Percentiles rank a stretch among this genome's conserved stretches.
Evolutionary conservation across 2,797 vertebrate genomes (phyloP).

Genomic region (Furcifer pardalis): DNA sequence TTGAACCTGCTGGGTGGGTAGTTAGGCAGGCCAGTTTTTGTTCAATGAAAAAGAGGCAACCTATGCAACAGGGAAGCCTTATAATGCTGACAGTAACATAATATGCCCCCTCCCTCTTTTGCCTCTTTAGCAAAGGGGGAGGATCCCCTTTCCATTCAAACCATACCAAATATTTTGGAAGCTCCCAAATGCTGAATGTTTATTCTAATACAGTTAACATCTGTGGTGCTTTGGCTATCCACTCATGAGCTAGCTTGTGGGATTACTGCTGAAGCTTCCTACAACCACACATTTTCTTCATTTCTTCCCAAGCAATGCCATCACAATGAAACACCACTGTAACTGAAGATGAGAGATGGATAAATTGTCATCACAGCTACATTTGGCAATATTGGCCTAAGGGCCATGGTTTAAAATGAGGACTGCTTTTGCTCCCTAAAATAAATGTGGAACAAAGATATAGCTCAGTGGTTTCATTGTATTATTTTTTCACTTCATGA

Average conservation of each 20-base stretch:
- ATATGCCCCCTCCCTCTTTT: no score
- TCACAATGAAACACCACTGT: slow-evolving; percentile 15
- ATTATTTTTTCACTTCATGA: no score
- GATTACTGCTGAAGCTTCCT: background rate
- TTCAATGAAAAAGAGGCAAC: no score
- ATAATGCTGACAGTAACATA: no score
- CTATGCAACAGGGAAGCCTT: no score
- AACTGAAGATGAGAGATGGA: background rate
- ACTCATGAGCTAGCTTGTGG: background rate
- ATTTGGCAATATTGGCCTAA: slow-evolving; percentile 6
- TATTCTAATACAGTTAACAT: slow-evolving; percentile 30
- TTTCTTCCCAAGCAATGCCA: slow-evolving; percentile 30
- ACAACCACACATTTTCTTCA: background rate
- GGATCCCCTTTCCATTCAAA: no score
- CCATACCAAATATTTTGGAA: no score
- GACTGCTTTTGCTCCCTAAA: slow-evolving; percentile 20
- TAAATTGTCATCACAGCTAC: slow-evolving; percentile 25
- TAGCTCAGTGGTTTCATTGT: background rate
- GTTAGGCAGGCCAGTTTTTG: no score
- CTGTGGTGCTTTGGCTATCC: background rate
- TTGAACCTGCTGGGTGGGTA: no score
- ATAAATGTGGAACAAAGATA: slow-evolving; percentile 1
- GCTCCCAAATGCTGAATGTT: slow-evolving; percentile 21
- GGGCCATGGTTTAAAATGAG: slow-evolving; percentile 21
- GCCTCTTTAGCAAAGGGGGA: no score